These are phyloP conservation scores for Dorcus hopei DNA, from an alignment of 2,888 invertebrate genomes.

Conservation along the genomic window DNA sequence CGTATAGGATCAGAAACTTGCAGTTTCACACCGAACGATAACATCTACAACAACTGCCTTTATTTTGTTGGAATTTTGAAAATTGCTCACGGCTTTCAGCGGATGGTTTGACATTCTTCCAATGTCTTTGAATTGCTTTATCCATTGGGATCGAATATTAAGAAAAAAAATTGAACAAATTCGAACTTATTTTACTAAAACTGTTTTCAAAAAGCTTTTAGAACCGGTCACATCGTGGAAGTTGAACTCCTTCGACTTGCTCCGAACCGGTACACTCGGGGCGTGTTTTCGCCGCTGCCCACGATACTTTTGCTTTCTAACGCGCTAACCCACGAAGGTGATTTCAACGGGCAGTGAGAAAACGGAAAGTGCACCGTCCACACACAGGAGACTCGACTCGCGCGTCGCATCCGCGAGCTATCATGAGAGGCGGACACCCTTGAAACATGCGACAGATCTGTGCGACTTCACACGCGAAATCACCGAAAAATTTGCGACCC, in stretches of 20 bases:
- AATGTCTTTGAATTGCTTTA: too few species aligned
- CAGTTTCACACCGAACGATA: too few species aligned
- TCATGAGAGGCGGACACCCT: conserved; percentile 14
- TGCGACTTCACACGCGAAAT: background rate
- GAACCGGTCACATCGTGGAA: too few species aligned
- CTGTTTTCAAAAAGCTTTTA: too few species aligned
- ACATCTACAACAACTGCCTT: too few species aligned
- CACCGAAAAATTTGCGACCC: background rate
- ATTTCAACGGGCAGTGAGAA: conserved; percentile 24
- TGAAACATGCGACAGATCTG: conserved; percentile 14
- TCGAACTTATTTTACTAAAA: too few species aligned
- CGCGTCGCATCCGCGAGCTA: conserved; percentile 17
- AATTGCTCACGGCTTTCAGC: too few species aligned
- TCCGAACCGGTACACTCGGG: conserved; percentile 3
- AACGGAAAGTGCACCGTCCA: conserved; percentile 16
- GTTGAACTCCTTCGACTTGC: background rate
- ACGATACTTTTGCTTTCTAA: conserved; percentile 28
- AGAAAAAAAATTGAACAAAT: too few species aligned
- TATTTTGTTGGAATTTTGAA: too few species aligned
- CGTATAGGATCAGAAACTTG: too few species aligned
- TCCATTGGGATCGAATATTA: too few species aligned
- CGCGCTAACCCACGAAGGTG: conserved; percentile 18
- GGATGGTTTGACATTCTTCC: too few species aligned
- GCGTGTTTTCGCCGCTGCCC: background rate
- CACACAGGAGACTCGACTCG: background rate